phyloP scores from a whole-genome alignment of 2,797 vertebrate species.

The Staurois parvus region DNA sequence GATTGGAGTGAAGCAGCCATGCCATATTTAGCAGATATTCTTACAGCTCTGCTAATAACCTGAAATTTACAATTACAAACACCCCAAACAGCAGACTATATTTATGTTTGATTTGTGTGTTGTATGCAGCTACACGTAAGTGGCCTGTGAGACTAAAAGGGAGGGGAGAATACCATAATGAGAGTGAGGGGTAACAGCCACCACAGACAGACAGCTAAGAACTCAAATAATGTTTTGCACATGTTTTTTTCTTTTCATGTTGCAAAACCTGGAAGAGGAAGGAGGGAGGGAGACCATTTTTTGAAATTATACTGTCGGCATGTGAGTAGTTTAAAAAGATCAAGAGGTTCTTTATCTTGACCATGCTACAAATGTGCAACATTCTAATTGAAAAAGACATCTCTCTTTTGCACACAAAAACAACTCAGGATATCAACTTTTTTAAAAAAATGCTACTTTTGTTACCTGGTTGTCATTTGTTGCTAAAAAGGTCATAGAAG shows the following conservation, averaged over 20 bases:
- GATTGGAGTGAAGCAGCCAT: background rate
- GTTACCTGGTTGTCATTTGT: constrained; percentile 21
- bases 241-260: constrained; percentile 62
- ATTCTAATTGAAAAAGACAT: constrained; percentile 60
- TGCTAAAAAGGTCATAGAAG: constrained; percentile 13
- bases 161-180: constrained; percentile 46
- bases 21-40: background rate
- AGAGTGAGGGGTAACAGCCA: constrained; percentile 53
- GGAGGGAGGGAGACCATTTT: constrained; percentile 41
- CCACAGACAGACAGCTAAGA: constrained; percentile 58
- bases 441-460: constrained; percentile 18
- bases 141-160: background rate
- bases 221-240: constrained; percentile 60
- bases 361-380: constrained; percentile 53
- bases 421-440: constrained; percentile 36
- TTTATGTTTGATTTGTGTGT: background rate
- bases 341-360: constrained; percentile 63
- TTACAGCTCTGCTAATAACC: background rate
- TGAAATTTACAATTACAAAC: background rate
- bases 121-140: background rate
- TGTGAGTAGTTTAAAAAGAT: constrained; percentile 60
- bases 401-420: constrained; percentile 39
- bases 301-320: constrained; percentile 58
- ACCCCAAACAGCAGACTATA: background rate
- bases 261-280: constrained; percentile 53